phyloP scores from a whole-genome alignment of 2,113 vertebrate genomes.

The Parotia lawesii region DNA sequence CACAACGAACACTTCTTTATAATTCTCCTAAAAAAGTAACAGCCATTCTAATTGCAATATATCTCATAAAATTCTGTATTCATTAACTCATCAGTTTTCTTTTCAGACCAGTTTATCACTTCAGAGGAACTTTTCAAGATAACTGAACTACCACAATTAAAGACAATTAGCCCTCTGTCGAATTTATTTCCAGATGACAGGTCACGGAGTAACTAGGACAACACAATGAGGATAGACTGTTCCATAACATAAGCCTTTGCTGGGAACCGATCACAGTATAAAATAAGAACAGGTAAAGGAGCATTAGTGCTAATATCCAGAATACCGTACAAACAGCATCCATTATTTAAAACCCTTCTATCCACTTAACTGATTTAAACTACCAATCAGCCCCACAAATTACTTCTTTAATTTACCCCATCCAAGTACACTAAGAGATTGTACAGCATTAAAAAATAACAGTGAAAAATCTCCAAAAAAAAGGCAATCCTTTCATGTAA shows the following conservation, averaged over 20 bases:
- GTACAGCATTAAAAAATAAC: neutral
- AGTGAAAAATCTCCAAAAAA: neutral
- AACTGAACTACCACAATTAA: neutral
- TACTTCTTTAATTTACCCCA: neutral
- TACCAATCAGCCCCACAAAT: neutral
- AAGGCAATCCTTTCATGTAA: neutral
- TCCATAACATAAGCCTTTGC: neutral
- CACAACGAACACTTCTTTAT: neutral
- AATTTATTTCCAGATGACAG: neutral
- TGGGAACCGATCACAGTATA: neutral
- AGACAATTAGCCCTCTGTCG: neutral
- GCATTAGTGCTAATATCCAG: neutral
- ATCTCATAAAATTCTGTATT: neutral
- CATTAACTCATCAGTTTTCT: neutral
- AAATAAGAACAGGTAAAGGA: neutral
- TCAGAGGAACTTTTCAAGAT: neutral
- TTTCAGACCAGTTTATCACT: neutral
- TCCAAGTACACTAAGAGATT: neutral
- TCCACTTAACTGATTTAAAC: neutral
- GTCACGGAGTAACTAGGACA: neutral
- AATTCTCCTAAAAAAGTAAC: neutral
- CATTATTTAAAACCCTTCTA: neutral
- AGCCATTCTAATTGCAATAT: neutral
- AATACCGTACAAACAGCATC: neutral
- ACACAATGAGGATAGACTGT: neutral